phyloP scores from a whole-genome alignment of 2,113 vertebrate genomes.

The Pipa parva region DNA sequence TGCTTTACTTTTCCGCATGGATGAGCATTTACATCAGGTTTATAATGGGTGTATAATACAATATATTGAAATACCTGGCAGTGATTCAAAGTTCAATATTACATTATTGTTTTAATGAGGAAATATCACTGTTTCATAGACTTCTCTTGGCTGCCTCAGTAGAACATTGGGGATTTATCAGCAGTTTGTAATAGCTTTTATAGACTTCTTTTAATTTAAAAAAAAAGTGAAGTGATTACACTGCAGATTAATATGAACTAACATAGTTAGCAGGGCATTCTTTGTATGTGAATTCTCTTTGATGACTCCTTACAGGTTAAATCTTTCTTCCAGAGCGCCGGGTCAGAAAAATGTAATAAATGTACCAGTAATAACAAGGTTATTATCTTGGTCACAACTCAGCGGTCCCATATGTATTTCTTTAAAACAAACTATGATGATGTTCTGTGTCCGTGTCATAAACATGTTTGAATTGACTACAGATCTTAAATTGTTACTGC shows the following conservation, averaged over 20 bases:
- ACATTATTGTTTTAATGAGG: slow-evolving; percentile 77
- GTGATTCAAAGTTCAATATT: slow-evolving; percentile 60
- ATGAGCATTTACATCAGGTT: slow-evolving; percentile 50
- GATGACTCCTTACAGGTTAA: not conserved
- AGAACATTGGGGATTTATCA: slow-evolving; percentile 47
- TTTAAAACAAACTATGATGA: slow-evolving; percentile 10
- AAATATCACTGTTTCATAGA: slow-evolving; percentile 73
- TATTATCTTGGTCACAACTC: slow-evolving; percentile 20
- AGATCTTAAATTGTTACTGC: not conserved
- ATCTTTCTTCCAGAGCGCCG: slow-evolving; percentile 18
- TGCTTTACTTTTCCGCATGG: slow-evolving; percentile 44
- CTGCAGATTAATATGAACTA: not conserved
- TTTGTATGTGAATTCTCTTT: not conserved
- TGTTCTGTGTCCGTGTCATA: slow-evolving; percentile 5
- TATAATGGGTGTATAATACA: slow-evolving; percentile 65
- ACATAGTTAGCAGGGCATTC: not conserved
- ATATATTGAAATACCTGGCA: slow-evolving; percentile 66
- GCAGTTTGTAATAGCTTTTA: slow-evolving; percentile 54
- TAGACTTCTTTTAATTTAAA: slow-evolving; percentile 27
- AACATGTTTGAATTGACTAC: not conserved
- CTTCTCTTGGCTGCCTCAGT: slow-evolving; percentile 58
- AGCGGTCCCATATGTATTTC: slow-evolving; percentile 28
- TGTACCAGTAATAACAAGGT: slow-evolving; percentile 30
- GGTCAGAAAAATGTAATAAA: slow-evolving; percentile 5
- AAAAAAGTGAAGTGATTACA: not conserved